Conservation (phyloP, 2,113 vertebrate genomes). For the Silurus meridionalis region DNA sequence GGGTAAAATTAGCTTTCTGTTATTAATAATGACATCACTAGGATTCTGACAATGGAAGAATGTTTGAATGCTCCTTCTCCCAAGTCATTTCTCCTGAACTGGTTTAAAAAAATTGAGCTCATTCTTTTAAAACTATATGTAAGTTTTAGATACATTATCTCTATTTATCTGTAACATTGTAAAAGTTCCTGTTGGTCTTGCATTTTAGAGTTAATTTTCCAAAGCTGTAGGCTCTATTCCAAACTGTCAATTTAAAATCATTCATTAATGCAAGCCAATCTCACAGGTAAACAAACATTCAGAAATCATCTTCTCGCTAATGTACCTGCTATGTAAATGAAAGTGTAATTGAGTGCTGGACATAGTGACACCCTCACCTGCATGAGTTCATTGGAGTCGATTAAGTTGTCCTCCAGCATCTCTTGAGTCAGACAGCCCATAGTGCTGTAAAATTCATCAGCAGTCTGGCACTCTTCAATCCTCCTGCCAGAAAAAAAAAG, state of each 20-base stretch:
- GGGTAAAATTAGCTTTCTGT: background rate
- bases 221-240: background rate
- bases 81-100: background rate
- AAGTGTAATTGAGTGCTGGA: background rate
- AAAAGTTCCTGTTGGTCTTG: background rate
- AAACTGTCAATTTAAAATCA: background rate
- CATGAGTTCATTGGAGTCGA: slow-evolving; percentile 91
- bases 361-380: slow-evolving; percentile 74
- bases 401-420: slow-evolving; percentile 90
- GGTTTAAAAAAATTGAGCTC: background rate
- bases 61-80: background rate
- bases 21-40: slow-evolving; percentile 1
- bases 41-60: background rate
- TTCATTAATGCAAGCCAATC: background rate
- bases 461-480: slow-evolving; percentile 90
- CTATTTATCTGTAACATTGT: background rate
- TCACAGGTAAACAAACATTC: background rate
- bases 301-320: background rate
- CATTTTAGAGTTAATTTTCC: background rate
- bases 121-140: background rate
- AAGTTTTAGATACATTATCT: background rate
- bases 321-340: background rate
- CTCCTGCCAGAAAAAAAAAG: slow-evolving; percentile 70
- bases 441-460: slow-evolving; percentile 95
- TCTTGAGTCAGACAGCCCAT: slow-evolving; percentile 96